These are phyloP conservation scores for Ictalurus furcatus DNA, from an alignment of 2,113 vertebrate species.

Conservation along the genomic window DNA sequence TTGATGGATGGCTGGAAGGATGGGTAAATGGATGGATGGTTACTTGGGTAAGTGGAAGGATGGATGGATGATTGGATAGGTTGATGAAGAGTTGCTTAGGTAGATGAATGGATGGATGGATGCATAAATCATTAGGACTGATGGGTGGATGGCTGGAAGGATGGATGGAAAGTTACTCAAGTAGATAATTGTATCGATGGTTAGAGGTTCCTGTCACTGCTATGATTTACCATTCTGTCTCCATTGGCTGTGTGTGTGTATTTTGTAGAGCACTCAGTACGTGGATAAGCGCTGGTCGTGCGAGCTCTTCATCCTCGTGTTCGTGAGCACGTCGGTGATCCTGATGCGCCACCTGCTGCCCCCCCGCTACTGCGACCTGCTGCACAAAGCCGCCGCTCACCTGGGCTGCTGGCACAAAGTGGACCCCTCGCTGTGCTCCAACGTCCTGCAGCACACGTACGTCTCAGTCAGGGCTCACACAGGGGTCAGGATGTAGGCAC, in stretches of 20 bases:
- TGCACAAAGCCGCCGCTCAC: constrained; percentile 95
- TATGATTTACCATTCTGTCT: neutral
- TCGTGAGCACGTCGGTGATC: constrained; percentile 92
- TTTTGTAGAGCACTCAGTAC: constrained; percentile 90
- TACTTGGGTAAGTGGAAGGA: too few relatives aligned
- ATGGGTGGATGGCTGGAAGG: neutral
- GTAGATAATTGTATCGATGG: neutral
- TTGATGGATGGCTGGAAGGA: neutral
- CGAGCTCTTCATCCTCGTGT: constrained; percentile 96
- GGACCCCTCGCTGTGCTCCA: constrained; percentile 93
- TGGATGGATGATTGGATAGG: neutral
- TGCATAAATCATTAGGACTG: neutral
- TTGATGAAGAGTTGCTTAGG: neutral
- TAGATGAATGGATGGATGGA: neutral
- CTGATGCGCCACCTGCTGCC: constrained; percentile 94
- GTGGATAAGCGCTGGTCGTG: constrained; percentile 99
- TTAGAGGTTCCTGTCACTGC: neutral
- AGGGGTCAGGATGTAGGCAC: neutral
- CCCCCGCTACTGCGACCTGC: constrained; percentile 92
- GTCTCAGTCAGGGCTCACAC: constrained; percentile 52
- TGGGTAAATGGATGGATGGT: neutral
- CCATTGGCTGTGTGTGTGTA: neutral
- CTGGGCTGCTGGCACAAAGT: constrained; percentile 99
- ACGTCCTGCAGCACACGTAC: constrained; percentile 95
- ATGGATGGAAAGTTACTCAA: neutral